phyloP scores from a whole-genome alignment of 2,113 vertebrate species.

The Engystomops pustulosus region DNA sequence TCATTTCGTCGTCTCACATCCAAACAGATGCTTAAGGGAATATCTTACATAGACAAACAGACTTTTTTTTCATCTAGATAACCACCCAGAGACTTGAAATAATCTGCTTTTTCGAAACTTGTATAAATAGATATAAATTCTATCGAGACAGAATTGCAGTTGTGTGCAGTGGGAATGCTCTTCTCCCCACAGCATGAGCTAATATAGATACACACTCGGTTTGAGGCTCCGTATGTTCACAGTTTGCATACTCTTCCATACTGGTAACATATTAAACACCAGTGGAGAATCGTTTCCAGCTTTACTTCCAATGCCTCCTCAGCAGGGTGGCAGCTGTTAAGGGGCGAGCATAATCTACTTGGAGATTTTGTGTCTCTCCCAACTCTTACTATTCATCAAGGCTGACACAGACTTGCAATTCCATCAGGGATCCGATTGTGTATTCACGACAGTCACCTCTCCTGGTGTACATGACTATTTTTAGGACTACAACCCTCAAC shows the following conservation, averaged over 20 bases:
- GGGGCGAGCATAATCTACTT: background rate
- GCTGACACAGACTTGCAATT: background rate
- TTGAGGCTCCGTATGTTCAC: slow-evolving; percentile 49
- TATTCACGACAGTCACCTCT: background rate
- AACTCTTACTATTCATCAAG: background rate
- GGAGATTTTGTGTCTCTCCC: background rate
- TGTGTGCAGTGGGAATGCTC: slow-evolving; percentile 21
- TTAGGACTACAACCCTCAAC: no score
- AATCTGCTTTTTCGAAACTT: slow-evolving; percentile 36
- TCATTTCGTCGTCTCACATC: slow-evolving; percentile 10
- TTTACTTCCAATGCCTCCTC: slow-evolving; percentile 24
- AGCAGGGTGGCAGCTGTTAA: slow-evolving; percentile 41
- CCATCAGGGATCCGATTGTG: background rate
- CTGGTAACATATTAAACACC: slow-evolving; percentile 46
- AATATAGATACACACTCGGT: slow-evolving; percentile 43
- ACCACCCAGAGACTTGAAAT: slow-evolving; percentile 31
- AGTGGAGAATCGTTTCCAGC: slow-evolving; percentile 15
- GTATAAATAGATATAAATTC: slow-evolving; percentile 51
- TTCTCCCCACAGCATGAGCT: slow-evolving; percentile 45
- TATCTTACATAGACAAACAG: slow-evolving; percentile 41
- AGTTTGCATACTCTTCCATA: slow-evolving; percentile 31
- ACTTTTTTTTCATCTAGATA: slow-evolving; percentile 46
- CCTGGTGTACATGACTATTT: no score
- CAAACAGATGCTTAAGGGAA: slow-evolving; percentile 46
- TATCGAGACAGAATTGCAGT: slow-evolving; percentile 28